Conservation (phyloP, 2,113 vertebrate genomes). For the Phylloscopus whistleri region DNA sequence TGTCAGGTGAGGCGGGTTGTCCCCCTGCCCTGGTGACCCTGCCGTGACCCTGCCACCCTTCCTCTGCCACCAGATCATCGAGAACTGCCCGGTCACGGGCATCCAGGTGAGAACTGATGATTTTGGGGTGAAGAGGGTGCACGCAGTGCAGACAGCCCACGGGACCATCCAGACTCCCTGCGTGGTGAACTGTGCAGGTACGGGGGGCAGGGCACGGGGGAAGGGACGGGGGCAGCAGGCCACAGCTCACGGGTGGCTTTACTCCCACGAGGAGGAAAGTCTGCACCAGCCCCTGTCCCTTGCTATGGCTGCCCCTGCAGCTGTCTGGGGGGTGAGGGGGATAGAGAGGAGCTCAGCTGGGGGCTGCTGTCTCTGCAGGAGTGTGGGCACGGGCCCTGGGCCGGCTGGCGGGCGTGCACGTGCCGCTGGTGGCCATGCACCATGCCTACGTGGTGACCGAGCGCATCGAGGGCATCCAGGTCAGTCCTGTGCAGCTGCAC, state of each 20-base stretch:
- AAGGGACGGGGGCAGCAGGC: rapidly evolving
- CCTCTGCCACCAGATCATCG: constrained; percentile 81
- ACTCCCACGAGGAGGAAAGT: rapidly evolving
- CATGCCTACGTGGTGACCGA: constrained; percentile 96
- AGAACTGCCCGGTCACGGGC: constrained; percentile 92
- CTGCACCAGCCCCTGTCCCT: not conserved
- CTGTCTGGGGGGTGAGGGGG: not conserved
- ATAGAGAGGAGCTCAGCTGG: not conserved
- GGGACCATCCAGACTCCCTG: constrained; percentile 88
- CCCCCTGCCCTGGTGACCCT: not conserved
- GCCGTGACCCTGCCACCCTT: not conserved
- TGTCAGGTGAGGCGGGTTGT: rapidly evolving
- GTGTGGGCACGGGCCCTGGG: constrained; percentile 90
- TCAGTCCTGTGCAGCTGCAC: not conserved
- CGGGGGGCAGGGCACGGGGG: rapidly evolving
- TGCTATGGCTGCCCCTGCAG: rapidly evolving
- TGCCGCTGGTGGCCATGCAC: constrained; percentile 92
- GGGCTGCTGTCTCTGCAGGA: constrained; percentile 66
- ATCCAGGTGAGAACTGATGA: constrained; percentile 83
- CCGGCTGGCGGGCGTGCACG: constrained; percentile 87
- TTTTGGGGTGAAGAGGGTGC: constrained; percentile 82
- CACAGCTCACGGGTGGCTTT: not conserved
- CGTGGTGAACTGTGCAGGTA: constrained; percentile 95
- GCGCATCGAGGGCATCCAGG: constrained; percentile 96
- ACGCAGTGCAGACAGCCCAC: constrained; percentile 81